Percentiles rank a stretch among this genome's conserved stretches.
Evolutionary conservation across 2,113 vertebrate species (phyloP).

Genomic region (Lepisosteus osseus): DNA sequence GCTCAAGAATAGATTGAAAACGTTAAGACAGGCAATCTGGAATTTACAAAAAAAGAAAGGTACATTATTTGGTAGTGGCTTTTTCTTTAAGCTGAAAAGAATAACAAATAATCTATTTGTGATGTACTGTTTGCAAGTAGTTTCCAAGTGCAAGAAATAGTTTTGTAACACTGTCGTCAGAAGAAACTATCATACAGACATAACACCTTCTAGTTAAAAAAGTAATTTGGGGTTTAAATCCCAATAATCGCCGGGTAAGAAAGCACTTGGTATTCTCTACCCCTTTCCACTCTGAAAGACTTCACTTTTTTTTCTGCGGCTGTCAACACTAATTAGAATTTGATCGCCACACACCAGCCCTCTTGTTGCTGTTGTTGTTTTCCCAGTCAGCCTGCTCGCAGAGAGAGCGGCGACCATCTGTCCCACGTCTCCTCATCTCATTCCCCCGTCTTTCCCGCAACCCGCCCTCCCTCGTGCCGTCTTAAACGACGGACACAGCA

Average conservation of each 20-base stretch:
- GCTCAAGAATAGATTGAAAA: background rate
- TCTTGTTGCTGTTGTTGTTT: conserved; percentile 62
- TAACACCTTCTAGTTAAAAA: background rate
- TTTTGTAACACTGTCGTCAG: too few species aligned
- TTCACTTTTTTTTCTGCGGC: conserved; percentile 28
- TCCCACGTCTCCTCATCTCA: conserved; percentile 6
- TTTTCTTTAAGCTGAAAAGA: too few species aligned
- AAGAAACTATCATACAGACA: background rate
- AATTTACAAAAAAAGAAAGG: too few species aligned
- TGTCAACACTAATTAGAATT: conserved; percentile 57
- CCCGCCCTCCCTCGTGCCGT: background rate
- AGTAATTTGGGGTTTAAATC: background rate
- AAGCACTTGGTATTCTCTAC: background rate
- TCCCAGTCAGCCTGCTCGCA: conserved; percentile 41
- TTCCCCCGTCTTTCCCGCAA: background rate
- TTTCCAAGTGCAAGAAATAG: too few species aligned
- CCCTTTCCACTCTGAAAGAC: conserved; percentile 38
- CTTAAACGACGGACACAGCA: too few species aligned
- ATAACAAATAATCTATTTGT: too few species aligned
- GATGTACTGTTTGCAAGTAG: too few species aligned
- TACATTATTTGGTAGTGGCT: too few species aligned
- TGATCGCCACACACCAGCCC: conserved; percentile 53
- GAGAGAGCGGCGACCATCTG: conserved; percentile 14
- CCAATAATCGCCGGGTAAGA: background rate
- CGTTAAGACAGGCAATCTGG: too few species aligned